phyloP scores from a whole-genome alignment of 2,797 vertebrate genomes.

The Oophaga sylvatica region DNA sequence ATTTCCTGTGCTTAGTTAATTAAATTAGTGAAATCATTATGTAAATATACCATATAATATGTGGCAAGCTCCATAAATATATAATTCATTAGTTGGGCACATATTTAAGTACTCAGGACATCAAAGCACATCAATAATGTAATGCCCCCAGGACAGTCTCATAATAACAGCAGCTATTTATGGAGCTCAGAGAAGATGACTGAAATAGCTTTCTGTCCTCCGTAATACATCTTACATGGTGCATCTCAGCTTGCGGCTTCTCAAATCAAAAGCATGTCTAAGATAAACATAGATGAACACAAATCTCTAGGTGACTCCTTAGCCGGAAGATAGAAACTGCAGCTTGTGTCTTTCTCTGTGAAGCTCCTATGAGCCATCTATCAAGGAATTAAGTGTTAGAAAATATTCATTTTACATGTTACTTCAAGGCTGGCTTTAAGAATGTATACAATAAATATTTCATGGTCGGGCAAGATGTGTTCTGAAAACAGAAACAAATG shows the following conservation, averaged over 20 bases:
- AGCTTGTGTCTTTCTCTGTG: background rate
- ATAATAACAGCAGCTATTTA: conserved; percentile 47
- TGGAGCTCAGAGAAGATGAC: conserved; percentile 1
- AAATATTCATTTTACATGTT: conserved; percentile 42
- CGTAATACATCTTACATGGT: conserved; percentile 42
- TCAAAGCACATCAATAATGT: conserved; percentile 55
- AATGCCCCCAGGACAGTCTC: conserved; percentile 39
- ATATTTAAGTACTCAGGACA: conserved; percentile 26
- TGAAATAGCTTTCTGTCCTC: conserved; percentile 34
- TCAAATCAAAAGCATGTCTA: conserved; percentile 35
- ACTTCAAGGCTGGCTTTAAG: conserved; percentile 8
- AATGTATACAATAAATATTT: conserved; percentile 42
- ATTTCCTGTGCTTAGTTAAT: background rate
- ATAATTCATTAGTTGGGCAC: conserved; percentile 25
- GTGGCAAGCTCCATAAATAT: conserved; percentile 2
- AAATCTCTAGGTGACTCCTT: conserved; percentile 52
- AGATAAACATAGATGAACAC: conserved; percentile 32
- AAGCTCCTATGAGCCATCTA: conserved; percentile 33
- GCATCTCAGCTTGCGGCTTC: conserved; percentile 37
- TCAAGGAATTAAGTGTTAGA: conserved; percentile 25
- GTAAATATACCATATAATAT: conserved; percentile 4
- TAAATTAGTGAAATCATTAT: background rate
- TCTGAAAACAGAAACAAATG: conserved; percentile 15
- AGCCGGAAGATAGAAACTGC: conserved; percentile 10
- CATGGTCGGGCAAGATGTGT: conserved; percentile 22